A percentile compares a stretch with the other conserved stretches of the same genome.
Conservation (phyloP, 2,888 invertebrate genomes). For the Eupithecia vulgata region DNA sequence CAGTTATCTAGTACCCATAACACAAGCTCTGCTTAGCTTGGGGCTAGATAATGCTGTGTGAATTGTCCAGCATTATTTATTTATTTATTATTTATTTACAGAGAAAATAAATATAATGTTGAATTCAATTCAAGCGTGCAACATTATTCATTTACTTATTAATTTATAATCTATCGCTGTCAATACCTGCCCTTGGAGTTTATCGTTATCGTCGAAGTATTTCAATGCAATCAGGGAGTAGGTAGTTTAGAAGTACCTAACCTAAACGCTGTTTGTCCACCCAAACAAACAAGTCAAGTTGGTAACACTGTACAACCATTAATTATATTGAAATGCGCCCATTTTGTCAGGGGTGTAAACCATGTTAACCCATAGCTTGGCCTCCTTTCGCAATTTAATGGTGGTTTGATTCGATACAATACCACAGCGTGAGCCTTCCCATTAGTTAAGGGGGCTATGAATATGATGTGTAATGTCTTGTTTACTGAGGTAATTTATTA, state of each 20-base stretch:
- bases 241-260: not conserved
- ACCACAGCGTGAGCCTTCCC: not conserved
- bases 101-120: too few relatives aligned
- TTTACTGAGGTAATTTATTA: not conserved
- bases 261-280: not conserved
- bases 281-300: conserved; percentile 4
- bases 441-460: not conserved
- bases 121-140: too few relatives aligned
- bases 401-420: conserved; percentile 6
- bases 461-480: not conserved
- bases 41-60: too few relatives aligned
- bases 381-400: conserved; percentile 11
- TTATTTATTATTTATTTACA: too few relatives aligned
- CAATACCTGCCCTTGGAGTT: too few relatives aligned
- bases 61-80: too few relatives aligned
- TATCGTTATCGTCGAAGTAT: not conserved
- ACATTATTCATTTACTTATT: too few relatives aligned
- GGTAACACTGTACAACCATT: conserved; percentile 5
- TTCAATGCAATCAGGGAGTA: not conserved
- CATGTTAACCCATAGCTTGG: conserved; percentile 6
- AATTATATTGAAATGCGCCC: conserved; percentile 16
- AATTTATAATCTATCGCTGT: too few relatives aligned
- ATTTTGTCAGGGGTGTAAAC: conserved; percentile 13
- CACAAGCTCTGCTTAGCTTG: too few relatives aligned
- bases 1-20: too few relatives aligned